phyloP scores from a whole-genome alignment of 2,113 vertebrate species.

The Eupsittula cactorum region DNA sequence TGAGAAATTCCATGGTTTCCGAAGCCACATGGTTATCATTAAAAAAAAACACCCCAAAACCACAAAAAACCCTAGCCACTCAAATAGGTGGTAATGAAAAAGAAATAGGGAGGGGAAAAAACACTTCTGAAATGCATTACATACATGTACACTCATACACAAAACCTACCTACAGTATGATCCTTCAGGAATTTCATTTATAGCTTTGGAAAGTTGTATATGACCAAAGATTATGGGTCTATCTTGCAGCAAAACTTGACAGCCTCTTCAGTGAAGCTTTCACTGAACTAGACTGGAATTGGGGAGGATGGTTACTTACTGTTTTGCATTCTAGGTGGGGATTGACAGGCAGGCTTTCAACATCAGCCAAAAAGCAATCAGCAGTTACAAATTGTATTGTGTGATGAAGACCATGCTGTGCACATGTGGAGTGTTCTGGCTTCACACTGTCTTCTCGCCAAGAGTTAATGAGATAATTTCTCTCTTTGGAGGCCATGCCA shows the following conservation, averaged over 20 bases:
- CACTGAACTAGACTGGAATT: not conserved
- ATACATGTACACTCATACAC: not conserved
- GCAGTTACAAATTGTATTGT: not conserved
- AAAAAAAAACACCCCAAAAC: not conserved
- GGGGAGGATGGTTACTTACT: not conserved
- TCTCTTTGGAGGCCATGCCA: not conserved
- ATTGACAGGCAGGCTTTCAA: conserved; percentile 8
- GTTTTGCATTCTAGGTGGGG: not conserved
- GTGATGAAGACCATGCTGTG: not conserved
- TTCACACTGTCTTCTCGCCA: not conserved
- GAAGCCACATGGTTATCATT: not conserved
- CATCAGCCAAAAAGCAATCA: conserved; percentile 1
- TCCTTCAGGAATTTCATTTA: not conserved
- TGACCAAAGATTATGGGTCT: not conserved
- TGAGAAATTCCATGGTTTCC: not conserved
- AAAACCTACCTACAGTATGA: not conserved
- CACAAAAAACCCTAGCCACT: not conserved
- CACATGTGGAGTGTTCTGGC: not conserved
- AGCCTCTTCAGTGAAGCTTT: not conserved
- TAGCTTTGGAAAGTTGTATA: not conserved
- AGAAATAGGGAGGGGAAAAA: not conserved
- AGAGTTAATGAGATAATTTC: not conserved
- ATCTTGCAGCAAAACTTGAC: not conserved
- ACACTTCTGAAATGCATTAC: not conserved
- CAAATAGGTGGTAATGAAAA: not conserved